Percentiles rank a stretch among this genome's conserved stretches.
These are phyloP conservation scores for Epizoanthus rinbou DNA, from an alignment of 92 coral and sea anemone species.

Conservation along the genomic window DNA sequence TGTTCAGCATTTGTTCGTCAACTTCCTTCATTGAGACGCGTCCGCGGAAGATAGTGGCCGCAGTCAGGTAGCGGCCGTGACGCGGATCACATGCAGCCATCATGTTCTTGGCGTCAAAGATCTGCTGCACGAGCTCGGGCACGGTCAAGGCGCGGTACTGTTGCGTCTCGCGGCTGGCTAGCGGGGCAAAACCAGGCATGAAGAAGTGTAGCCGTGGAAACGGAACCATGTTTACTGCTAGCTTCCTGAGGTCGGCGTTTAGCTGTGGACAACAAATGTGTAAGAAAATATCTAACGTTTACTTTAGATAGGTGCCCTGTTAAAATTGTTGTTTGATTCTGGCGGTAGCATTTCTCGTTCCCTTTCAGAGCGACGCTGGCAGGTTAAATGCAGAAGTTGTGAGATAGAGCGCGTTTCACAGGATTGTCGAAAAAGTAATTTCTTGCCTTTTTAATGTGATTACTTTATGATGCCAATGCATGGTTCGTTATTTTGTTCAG, in stretches of 20 bases:
- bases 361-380: no score
- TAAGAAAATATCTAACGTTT: no score
- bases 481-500: no score
- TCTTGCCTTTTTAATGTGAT: no score
- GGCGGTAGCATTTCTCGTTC: no score
- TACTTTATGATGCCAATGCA: no score
- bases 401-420: background rate
- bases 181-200: conserved; percentile 92
- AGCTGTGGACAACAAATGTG: conserved; percentile 38
- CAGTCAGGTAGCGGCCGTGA: conserved; percentile 68
- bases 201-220: conserved; percentile 92
- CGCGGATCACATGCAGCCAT: no score
- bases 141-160: conserved; percentile 85
- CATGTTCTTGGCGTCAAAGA: no score
- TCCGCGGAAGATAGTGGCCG: conserved; percentile 87
- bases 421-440: background rate
- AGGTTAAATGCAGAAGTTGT: no score
- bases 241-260: conserved; percentile 88
- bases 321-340: no score
- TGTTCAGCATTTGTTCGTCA: background rate
- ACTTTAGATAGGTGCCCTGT: no score
- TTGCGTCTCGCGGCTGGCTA: conserved; percentile 77
- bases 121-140: conserved; percentile 86
- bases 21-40: conserved; percentile 74
- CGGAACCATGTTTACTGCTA: conserved; percentile 94